phyloP scores from a whole-genome alignment of 2,113 vertebrate genomes.

The Synchiropus splendidus region DNA sequence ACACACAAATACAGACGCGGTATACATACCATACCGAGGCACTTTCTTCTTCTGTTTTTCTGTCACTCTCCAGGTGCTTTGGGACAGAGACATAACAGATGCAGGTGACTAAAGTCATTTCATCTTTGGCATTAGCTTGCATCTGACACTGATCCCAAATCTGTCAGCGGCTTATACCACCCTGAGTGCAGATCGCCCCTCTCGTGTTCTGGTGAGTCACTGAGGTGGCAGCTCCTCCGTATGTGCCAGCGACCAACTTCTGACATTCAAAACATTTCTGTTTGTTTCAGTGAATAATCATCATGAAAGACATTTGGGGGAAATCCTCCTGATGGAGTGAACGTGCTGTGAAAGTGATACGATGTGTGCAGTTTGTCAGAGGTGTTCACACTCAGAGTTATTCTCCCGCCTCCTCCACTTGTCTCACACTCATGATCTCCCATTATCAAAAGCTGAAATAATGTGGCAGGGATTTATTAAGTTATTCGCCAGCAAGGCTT shows the following conservation, averaged over 20 bases:
- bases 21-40: too few species aligned
- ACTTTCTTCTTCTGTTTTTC: conserved; percentile 36
- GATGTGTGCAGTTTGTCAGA: too few species aligned
- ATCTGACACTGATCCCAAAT: conserved; percentile 46
- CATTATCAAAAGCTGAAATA: conserved; percentile 56
- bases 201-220: too few species aligned
- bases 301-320: too few species aligned
- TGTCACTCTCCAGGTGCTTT: conserved; percentile 27
- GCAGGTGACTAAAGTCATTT: conserved; percentile 58
- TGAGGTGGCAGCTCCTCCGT: neutral
- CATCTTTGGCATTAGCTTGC: conserved; percentile 39
- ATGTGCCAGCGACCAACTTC: too few species aligned
- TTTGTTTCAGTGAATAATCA: too few species aligned
- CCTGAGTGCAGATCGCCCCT: neutral
- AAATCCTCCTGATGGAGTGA: conserved; percentile 5
- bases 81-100: conserved; percentile 43
- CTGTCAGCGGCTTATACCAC: neutral
- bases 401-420: conserved; percentile 16
- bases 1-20: too few species aligned
- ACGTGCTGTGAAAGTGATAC: too few species aligned
- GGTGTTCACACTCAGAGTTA: conserved; percentile 37
- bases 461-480: conserved; percentile 56
- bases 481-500: conserved; percentile 50
- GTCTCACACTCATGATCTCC: conserved; percentile 16
- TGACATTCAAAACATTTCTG: conserved; percentile 24